Conservation (phyloP, 64 coral and sea anemone genomes). For the Actinia tenebrosa region DNA sequence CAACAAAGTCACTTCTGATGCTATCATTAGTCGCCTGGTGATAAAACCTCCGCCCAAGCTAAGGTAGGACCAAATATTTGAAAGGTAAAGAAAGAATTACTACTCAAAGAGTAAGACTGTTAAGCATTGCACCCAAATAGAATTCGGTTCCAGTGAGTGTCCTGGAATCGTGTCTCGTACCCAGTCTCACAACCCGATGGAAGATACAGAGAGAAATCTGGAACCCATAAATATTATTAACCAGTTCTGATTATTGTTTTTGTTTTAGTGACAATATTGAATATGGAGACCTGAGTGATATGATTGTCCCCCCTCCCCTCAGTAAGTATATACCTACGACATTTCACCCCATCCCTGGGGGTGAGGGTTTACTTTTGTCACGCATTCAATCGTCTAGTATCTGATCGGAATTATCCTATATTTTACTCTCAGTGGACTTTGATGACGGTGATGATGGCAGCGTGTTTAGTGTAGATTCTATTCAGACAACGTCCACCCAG, state of each 20-base stretch:
- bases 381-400: neutral
- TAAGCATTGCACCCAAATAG: neutral
- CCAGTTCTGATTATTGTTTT: neutral
- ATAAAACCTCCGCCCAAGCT: slow-evolving; percentile 79
- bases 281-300: slow-evolving; percentile 65
- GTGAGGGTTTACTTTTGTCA: neutral
- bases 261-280: slow-evolving; percentile 73
- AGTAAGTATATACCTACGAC: slow-evolving; percentile 44
- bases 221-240: neutral
- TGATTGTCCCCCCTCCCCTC: slow-evolving; percentile 79
- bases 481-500: neutral
- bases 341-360: neutral
- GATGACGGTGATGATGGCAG: slow-evolving; percentile 18
- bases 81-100: neutral
- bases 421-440: neutral
- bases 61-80: slow-evolving; percentile 40
- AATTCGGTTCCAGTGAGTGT: neutral
- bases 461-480: slow-evolving; percentile 13
- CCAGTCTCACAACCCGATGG: neutral
- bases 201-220: neutral
- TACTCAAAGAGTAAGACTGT: neutral
- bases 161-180: no score
- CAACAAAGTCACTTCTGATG: slow-evolving; percentile 76
- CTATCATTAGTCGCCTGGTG: slow-evolving; percentile 83
- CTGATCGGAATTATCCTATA: neutral